These are phyloP conservation scores for Amia ocellicauda DNA, from an alignment of 2,113 vertebrate species.

Conservation along the genomic window DNA sequence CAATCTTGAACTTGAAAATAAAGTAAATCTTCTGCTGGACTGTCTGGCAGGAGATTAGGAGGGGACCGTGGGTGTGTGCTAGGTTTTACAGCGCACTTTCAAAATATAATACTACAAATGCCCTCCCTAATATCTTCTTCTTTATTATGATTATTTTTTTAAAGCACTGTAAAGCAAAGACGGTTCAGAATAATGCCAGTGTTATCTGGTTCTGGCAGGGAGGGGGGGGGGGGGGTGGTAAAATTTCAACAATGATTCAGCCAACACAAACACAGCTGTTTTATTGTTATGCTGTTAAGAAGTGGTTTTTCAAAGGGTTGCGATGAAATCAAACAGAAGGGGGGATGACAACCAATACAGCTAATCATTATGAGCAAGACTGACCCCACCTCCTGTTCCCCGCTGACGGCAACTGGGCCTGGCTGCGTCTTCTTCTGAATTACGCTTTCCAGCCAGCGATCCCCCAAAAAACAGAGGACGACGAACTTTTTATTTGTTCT, in stretches of 20 bases:
- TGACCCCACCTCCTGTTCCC: constrained; percentile 64
- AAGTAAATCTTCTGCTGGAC: too few relatives aligned
- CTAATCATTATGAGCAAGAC: constrained; percentile 38
- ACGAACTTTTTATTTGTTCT: not conserved
- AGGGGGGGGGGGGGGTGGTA: constrained; percentile 41
- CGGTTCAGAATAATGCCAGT: constrained; percentile 15
- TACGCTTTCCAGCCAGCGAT: constrained; percentile 25
- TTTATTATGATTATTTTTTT: too few relatives aligned
- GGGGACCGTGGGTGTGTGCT: too few relatives aligned
- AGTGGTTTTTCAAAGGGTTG: constrained; percentile 54
- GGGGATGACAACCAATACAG: constrained; percentile 24
- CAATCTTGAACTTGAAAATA: too few relatives aligned
- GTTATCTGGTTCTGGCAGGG: constrained; percentile 44
- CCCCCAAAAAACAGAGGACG: constrained; percentile 24
- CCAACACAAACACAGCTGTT: constrained; percentile 78
- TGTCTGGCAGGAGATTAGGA: too few relatives aligned
- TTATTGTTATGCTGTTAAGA: constrained; percentile 70
- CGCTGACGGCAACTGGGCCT: constrained; percentile 24
- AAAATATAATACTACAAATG: too few relatives aligned
- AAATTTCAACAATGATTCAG: constrained; percentile 60
- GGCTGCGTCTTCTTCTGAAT: constrained; percentile 37
- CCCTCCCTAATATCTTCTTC: too few relatives aligned
- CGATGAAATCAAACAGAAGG: constrained; percentile 57
- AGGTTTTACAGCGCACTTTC: too few relatives aligned
- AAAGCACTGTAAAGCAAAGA: constrained; percentile 22